Percentiles rank a stretch among this genome's conserved stretches.
Evolutionary conservation across 2,888 invertebrate species (phyloP).

Genomic region (Apocheima hispidaria): DNA sequence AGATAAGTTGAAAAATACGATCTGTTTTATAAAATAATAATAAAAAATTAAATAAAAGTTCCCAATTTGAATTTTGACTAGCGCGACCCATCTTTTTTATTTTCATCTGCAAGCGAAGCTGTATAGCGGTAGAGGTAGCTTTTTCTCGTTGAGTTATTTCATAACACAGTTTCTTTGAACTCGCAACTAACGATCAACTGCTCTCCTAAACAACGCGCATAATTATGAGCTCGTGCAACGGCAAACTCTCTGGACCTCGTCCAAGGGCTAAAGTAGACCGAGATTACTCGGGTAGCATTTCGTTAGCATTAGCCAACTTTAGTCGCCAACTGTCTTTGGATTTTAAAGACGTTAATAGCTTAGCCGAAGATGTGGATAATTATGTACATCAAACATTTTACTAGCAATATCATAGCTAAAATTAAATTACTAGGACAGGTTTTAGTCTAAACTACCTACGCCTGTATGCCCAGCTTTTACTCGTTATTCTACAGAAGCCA

Average conservation of each 20-base stretch:
- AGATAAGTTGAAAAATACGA: too few species aligned
- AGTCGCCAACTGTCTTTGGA: background rate
- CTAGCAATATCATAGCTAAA: too few species aligned
- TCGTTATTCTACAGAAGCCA: too few species aligned
- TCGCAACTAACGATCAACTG: conserved; percentile 10
- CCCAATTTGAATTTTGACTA: too few species aligned
- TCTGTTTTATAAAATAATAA: too few species aligned
- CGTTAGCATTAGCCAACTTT: conserved; percentile 10
- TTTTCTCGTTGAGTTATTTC: too few species aligned
- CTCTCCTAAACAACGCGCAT: conserved; percentile 11
- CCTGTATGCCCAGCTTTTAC: too few species aligned
- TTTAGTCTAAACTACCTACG: too few species aligned
- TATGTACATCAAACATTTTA: background rate
- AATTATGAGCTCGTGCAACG: conserved; percentile 22
- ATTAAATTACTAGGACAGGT: background rate
- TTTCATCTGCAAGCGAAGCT: too few species aligned
- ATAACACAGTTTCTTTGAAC: conserved; percentile 10
- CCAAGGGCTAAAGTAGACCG: conserved; percentile 34
- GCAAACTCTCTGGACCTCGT: conserved; percentile 42
- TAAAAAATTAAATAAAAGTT: too few species aligned
- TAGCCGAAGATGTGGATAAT: background rate
- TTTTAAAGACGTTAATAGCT: background rate
- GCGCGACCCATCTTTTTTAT: too few species aligned
- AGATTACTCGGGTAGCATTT: conserved; percentile 20
- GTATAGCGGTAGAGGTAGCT: too few species aligned